Base-by-base conservation (phyloP, 2,797 vertebrate species). In the Pogoniulus pusillus region DNA sequence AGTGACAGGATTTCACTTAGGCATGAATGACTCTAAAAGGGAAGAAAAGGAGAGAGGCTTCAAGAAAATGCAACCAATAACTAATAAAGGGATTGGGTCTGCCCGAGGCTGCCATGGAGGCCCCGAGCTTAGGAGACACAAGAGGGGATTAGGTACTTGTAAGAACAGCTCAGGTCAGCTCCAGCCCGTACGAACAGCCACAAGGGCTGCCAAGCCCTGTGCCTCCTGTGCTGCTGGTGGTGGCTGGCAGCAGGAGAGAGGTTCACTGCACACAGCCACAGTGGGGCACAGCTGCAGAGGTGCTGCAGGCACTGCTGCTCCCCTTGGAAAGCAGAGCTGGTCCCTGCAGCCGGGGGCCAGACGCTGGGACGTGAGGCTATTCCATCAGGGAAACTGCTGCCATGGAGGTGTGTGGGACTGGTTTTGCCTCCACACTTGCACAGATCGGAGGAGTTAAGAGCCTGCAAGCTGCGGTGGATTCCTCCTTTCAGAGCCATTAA, bases 61-160 rank as follows among this genome's bases (percentile, higher is more conserved):
- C 87, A 87, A 88, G 91, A 93, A 94, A 90, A 75, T 45, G 35
- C 59, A 87, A 59, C 79, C 69, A 76, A 58, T 64, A 91, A 93
- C 93, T 93, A 93, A 91, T 77, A 65, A 13, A 74, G 23, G 29
- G 82, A 83, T 85, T 73, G 24, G 55, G 74, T 20, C 93, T 90
- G 90, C 89, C 72, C 89, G 54, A 49, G 91, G 89, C 66, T 81
- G 37, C 63, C 53, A 9, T 29, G 49, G 86, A 91, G 85, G 63
- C 89, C 55, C 79, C 59, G 64, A 12, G 60, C 2, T 95, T 77
- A 90, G 80, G 64, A 89, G 32, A 93, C 73, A 59, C 85, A 87
- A 91, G 96, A 85, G 53, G 76, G 86, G 82, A 95, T 94, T 91
- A 96, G 70, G 57, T 71, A 72, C 85, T 92, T 70, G 26, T 89